Evolutionary conservation across 2,113 vertebrate species (phyloP).

Genomic region (Pelmatolapia mariae): DNA sequence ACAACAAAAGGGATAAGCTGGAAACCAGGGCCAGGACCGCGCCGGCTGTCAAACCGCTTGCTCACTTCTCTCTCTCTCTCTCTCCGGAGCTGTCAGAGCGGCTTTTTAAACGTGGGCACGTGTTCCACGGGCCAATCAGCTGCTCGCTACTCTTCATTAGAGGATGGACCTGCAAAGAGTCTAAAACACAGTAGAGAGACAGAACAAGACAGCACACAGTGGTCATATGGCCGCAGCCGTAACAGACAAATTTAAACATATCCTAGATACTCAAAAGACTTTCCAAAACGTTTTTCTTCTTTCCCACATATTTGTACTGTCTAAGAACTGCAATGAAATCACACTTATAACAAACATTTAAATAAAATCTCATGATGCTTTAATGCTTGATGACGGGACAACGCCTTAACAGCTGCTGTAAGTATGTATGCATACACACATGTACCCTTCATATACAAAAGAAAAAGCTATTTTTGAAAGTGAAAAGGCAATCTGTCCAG

Average conservation of each 20-base stretch:
- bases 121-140: too few relatives aligned
- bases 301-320: neutral
- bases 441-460: neutral
- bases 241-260: neutral
- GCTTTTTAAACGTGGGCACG: too few relatives aligned
- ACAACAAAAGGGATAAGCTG: too few relatives aligned
- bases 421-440: rapidly evolving
- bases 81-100: too few relatives aligned
- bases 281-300: neutral
- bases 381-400: neutral
- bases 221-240: too few relatives aligned
- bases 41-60: too few relatives aligned
- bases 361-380: neutral
- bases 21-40: too few relatives aligned
- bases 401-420: neutral
- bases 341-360: neutral
- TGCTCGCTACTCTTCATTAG: too few relatives aligned
- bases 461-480: neutral
- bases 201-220: too few relatives aligned
- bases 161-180: too few relatives aligned
- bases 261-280: neutral
- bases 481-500: neutral
- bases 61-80: too few relatives aligned
- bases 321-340: neutral
- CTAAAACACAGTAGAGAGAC: too few relatives aligned